Conservation (phyloP, 2,888 invertebrate species). For the Scaptomyza tumidula region DNA sequence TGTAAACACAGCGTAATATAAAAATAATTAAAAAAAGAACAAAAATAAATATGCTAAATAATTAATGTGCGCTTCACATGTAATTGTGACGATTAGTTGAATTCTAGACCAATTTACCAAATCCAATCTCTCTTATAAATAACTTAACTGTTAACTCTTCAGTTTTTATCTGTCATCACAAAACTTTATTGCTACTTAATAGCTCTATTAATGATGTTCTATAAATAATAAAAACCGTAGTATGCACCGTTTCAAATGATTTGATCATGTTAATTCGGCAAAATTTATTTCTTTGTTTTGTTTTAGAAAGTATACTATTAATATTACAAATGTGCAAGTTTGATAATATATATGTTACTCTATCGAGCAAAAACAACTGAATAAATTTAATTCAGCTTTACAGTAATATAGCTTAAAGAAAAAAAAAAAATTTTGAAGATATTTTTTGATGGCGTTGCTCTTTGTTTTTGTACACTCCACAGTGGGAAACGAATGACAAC, state of each 20-base stretch:
- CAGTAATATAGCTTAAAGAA: too few species aligned
- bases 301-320: too few species aligned
- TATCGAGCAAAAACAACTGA: too few species aligned
- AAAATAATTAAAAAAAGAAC: not conserved
- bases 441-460: too few species aligned
- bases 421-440: too few species aligned
- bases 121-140: slow-evolving; percentile 31
- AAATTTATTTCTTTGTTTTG: not conserved
- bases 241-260: slow-evolving; percentile 31
- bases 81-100: slow-evolving; percentile 52
- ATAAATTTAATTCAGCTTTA: too few species aligned
- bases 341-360: too few species aligned
- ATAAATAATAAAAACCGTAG: slow-evolving; percentile 39
- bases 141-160: slow-evolving; percentile 8
- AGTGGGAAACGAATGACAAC: too few species aligned
- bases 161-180: slow-evolving; percentile 2
- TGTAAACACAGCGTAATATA: not conserved
- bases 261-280: not conserved
- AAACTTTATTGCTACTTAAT: slow-evolving; percentile 26
- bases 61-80: slow-evolving; percentile 18
- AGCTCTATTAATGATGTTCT: slow-evolving; percentile 23
- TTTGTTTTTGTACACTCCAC: too few species aligned
- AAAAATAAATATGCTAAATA: slow-evolving; percentile 15
- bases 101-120: slow-evolving; percentile 70
- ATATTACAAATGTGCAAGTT: too few species aligned